A percentile compares a stretch with the other conserved stretches of the same genome.
Conservation (phyloP, 37 sponge, comb jelly and placozoan genomes). For the Spongilla lacustris region DNA sequence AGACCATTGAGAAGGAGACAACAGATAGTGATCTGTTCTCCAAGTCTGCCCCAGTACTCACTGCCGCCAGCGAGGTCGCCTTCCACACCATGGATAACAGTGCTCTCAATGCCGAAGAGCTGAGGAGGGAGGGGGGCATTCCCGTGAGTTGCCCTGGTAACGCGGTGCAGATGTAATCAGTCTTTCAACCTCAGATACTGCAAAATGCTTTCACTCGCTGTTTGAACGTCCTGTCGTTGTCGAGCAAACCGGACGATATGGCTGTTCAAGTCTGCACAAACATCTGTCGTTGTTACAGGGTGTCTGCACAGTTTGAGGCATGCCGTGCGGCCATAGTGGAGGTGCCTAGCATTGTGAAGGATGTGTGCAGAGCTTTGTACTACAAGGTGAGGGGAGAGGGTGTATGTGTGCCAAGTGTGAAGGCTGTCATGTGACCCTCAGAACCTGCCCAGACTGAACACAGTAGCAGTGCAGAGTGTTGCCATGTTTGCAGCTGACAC, state of each 20-base stretch:
- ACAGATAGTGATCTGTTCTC: conserved; percentile 89
- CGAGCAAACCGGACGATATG: conserved; percentile 78
- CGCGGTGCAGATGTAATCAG: neutral
- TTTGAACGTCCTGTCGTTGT: conserved; percentile 79
- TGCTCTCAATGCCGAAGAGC: conserved; percentile 94
- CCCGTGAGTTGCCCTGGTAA: conserved; percentile 34
- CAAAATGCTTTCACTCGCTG: conserved; percentile 86
- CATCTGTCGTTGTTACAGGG: conserved; percentile 91
- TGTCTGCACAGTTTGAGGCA: conserved; percentile 95
- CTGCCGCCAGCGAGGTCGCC: conserved; percentile 92
- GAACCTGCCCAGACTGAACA: conserved; percentile 82
- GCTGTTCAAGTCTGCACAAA: conserved; percentile 89
- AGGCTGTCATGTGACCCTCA: neutral
- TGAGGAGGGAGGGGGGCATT: conserved; percentile 92
- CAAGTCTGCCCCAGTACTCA: conserved; percentile 91
- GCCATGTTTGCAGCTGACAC: conserved; percentile 83
- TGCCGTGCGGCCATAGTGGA: conserved; percentile 92
- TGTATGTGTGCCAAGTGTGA: neutral
- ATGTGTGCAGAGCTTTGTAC: conserved; percentile 88
- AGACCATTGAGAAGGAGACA: conserved; percentile 92
- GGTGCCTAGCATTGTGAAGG: conserved; percentile 76
- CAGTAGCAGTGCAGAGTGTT: conserved; percentile 75
- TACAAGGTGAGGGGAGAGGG: conserved; percentile 68
- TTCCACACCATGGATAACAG: conserved; percentile 96
- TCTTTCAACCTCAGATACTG: conserved; percentile 39